Base-by-base conservation (phyloP, 2,797 vertebrate genomes). In the Brotogeris chrysoptera region DNA sequence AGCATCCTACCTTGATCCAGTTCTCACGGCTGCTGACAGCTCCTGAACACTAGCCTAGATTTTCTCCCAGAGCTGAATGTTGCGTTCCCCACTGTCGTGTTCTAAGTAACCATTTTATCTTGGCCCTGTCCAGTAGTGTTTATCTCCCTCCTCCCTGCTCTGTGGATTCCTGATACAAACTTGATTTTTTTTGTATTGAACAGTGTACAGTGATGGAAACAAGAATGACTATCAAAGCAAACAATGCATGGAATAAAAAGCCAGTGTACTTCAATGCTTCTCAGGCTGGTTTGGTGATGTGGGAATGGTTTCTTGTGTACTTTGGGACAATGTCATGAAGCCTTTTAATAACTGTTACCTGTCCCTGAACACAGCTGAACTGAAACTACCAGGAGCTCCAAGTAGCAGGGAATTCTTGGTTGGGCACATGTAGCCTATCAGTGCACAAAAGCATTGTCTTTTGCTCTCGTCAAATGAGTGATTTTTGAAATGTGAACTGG, bases 161-260 rank as follows among this genome's bases (percentile, higher is more conserved):
- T 95, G 98, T 97, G 95, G 97, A 97, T 98, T 98, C 98, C 98
- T 95, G 98, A 98, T 97, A 98, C 98, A 96, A 97, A 98, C 98
- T 98, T 98, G 97, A 98, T 94, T 98, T 87, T 93, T 98, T 98
- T 98, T 98, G 97, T 98, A 98, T 98, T 98, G 97, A 98, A 97
- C 98, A 97, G 97, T 99, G 98, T 98, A 98, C 98, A 98, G 98
- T 98, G 97, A 97, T 93, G 97, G 98, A 97, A 98, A 98, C 98
- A 98, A 98, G 98, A 98, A 98, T 96, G 97, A 99, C 98, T 98
- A 98, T 98, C 98, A 98, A 98, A 98, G 98, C 98, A 98, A 98
- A 98, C 98, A 98, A 98, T 98, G 98, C 99, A 99, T 99, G 99
- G 98, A 99, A 99, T 99, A 99, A 99, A 97, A 99, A 98, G 98